Percentiles rank a stretch among this genome's conserved stretches.
Evolutionary conservation across 2,888 invertebrate genomes (phyloP).

Genomic region (Neelides folsomi): DNA sequence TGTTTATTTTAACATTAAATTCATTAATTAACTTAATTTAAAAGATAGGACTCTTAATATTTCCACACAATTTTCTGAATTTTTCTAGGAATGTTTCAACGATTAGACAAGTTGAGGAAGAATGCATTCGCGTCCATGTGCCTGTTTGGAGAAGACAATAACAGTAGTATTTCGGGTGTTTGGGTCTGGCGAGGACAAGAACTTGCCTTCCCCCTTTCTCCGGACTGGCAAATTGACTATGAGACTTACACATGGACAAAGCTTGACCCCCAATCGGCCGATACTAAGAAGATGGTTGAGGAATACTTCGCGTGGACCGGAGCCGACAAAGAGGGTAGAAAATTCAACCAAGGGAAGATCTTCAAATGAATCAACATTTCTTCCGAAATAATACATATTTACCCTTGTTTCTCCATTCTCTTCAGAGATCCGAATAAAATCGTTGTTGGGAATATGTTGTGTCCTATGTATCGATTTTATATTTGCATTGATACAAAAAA

Average conservation of each 20-base stretch:
- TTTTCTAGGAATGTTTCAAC: slow-evolving; percentile 82
- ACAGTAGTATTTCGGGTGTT: slow-evolving; percentile 85
- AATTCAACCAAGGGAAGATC: slow-evolving; percentile 97
- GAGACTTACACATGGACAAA: slow-evolving; percentile 93
- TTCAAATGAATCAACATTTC: slow-evolving; percentile 61
- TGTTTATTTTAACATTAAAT: no score
- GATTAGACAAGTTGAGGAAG: slow-evolving; percentile 95
- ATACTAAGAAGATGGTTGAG: slow-evolving; percentile 71
- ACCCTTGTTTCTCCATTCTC: no score
- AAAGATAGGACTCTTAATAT: no score
- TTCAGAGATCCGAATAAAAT: no score
- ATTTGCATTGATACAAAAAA: no score
- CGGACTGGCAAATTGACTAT: slow-evolving; percentile 94
- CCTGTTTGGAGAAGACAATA: slow-evolving; percentile 81
- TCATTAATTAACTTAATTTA: no score
- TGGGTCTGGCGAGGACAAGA: slow-evolving; percentile 98
- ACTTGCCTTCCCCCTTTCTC: slow-evolving; percentile 74
- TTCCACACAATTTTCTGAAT: slow-evolving; percentile 1
- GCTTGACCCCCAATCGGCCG: slow-evolving; percentile 62
- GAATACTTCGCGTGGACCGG: slow-evolving; percentile 88
- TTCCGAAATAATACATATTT: no score
- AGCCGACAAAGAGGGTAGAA: slow-evolving; percentile 68
- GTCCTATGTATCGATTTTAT: no score
- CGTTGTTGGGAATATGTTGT: no score
- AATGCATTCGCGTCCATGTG: slow-evolving; percentile 86